Base-by-base conservation (phyloP, 2,888 invertebrate species). In the Spatulosminthurus flaviceps region DNA sequence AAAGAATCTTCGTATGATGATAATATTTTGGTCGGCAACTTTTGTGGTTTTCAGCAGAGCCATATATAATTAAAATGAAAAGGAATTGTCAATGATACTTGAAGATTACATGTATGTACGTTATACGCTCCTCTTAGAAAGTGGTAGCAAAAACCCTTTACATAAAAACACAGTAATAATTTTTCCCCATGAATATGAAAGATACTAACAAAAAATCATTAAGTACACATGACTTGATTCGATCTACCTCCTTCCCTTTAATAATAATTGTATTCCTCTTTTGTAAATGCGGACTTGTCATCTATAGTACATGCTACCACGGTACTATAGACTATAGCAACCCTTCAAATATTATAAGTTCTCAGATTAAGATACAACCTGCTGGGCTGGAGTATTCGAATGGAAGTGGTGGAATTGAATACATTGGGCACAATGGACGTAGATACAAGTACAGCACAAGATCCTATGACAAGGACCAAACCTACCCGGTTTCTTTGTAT, bases 281-380 rank as follows among this genome's bases (percentile, higher is more conserved):
- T 4, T 51, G 16, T 51, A 13, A 19, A 51, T 51, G n/a, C 9
- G 2, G 5, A 51, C 16, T 13, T 51, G 51, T 51, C 5, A 19
- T 51, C n/a, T n/a, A n/a, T n/a, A n/a, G n/a, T n/a, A n/a, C n/a
- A n/a, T n/a, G n/a, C n/a, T n/a, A n/a, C n/a, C n/a, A n/a, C n/a
- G n/a, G n/a, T n/a, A n/a, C n/a, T n/a, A n/a, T n/a, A n/a, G n/a
- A n/a, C n/a, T n/a, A n/a, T n/a, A 9, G n/a, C 51, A 51, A 7
- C 34, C 34, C 51, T 51, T 51, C 51, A 51, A 51, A 51, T n/a
- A n/a, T n/a, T n/a, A 19, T 19, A 51, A 51, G 51, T 5, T 51
- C 16, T 51, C 16, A 16, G 51, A 51, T 51, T 51, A 51, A 51
- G 51, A 51, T 51, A 51, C 51, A 51, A 51, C 51, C 51, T 51